phyloP scores from a whole-genome alignment of 92 coral and sea anemone genomes.

The Porites rus region DNA sequence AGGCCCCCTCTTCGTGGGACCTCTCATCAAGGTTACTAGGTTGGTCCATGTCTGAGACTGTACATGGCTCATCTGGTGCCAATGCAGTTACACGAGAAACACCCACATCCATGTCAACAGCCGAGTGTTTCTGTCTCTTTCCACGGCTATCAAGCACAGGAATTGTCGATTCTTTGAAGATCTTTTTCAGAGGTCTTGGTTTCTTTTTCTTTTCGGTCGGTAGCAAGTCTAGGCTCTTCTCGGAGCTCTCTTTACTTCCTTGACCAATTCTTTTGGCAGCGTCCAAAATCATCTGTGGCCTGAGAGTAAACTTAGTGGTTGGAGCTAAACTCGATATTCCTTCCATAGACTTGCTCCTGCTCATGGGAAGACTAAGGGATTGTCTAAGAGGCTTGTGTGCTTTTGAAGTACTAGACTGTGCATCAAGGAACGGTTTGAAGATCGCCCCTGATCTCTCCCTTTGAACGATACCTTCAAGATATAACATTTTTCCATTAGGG shows the following conservation, averaged over 20 bases:
- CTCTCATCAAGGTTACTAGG: conserved; percentile 38
- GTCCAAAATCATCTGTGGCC: conserved; percentile 48
- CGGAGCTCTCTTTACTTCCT: conserved; percentile 29
- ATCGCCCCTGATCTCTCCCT: conserved; percentile 7
- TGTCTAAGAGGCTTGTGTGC: conserved; percentile 15
- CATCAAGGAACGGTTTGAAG: conserved; percentile 14
- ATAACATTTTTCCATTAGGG: too few species aligned
- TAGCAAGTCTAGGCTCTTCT: conserved; percentile 27
- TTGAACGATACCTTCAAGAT: too few species aligned
- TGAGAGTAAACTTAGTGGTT: conserved; percentile 36
- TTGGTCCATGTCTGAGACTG: conserved; percentile 49
- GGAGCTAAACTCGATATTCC: not conserved
- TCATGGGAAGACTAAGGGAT: conserved; percentile 3
- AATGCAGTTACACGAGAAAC: not conserved
- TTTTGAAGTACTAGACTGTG: not conserved
- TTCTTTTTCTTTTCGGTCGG: conserved; percentile 40
- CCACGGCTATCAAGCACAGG: conserved; percentile 1
- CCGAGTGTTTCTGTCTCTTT: not conserved
- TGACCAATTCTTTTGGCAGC: conserved; percentile 55
- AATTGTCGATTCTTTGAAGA: conserved; percentile 15
- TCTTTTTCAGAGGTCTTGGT: conserved; percentile 28
- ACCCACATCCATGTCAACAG: not conserved
- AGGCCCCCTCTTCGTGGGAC: conserved; percentile 18
- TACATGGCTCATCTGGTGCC: conserved; percentile 47
- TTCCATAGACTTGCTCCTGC: conserved; percentile 40